Conservation (phyloP, 2,888 invertebrate genomes). For the Taphrorychus bicolor region DNA sequence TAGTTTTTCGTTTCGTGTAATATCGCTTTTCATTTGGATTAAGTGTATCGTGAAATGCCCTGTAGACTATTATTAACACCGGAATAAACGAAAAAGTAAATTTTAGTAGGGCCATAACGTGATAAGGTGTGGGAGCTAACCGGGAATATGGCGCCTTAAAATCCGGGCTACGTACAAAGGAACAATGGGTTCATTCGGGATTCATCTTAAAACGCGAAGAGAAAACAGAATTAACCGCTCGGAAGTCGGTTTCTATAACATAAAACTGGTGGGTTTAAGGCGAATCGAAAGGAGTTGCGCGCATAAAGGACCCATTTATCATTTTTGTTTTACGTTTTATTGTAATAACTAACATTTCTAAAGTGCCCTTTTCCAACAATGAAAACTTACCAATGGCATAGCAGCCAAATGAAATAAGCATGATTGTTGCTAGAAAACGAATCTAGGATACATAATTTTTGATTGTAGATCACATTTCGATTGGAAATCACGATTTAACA, state of each 20-base stretch:
- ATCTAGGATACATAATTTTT: too few relatives aligned
- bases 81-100: background rate
- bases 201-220: constrained; percentile 26
- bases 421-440: too few relatives aligned
- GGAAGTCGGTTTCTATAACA: constrained; percentile 23
- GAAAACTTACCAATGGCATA: too few relatives aligned
- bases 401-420: too few relatives aligned
- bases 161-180: constrained; percentile 14
- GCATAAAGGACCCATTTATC: too few relatives aligned
- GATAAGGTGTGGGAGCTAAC: constrained; percentile 16
- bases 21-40: background rate
- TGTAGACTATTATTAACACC: background rate
- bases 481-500: too few relatives aligned
- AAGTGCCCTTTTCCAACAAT: too few relatives aligned
- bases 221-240: constrained; percentile 32
- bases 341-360: too few relatives aligned
- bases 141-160: constrained; percentile 21
- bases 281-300: background rate
- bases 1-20: background rate
- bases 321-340: too few relatives aligned
- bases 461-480: too few relatives aligned
- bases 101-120: background rate
- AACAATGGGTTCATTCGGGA: constrained; percentile 31
- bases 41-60: background rate
- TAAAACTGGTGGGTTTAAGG: constrained; percentile 5